A percentile compares a stretch with the other conserved stretches of the same genome.
Evolutionary conservation across 2,888 invertebrate species (phyloP).

Genomic region (Drosophila anomelani): DNA sequence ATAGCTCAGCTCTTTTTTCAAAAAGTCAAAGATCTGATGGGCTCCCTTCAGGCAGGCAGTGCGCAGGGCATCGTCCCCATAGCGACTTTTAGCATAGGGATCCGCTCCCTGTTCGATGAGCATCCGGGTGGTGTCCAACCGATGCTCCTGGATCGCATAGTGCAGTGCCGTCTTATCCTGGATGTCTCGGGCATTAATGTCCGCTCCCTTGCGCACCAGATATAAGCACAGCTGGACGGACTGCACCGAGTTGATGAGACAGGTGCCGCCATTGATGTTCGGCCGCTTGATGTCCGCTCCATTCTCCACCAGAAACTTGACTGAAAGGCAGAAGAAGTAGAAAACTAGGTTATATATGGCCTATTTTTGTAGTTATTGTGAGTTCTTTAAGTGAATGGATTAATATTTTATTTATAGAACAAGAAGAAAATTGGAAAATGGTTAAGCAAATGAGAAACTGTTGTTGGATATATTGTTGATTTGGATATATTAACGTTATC

Average conservation of each 20-base stretch:
- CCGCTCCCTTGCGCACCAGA: constrained; percentile 91
- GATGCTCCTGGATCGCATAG: constrained; percentile 95
- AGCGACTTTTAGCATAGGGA: constrained; percentile 90
- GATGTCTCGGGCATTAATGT: constrained; percentile 94
- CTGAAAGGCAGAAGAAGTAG: constrained; percentile 82
- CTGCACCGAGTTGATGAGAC: constrained; percentile 96
- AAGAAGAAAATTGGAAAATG: too few relatives aligned
- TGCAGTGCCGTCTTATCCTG: constrained; percentile 96
- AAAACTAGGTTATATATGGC: background rate
- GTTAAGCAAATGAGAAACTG: too few relatives aligned
- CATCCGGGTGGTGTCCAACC: constrained; percentile 92
- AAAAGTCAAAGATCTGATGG: constrained; percentile 89
- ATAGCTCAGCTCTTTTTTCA: constrained; percentile 88
- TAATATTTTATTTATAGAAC: too few relatives aligned
- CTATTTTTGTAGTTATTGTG: background rate
- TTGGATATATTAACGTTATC: too few relatives aligned
- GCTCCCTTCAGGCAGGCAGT: constrained; percentile 94
- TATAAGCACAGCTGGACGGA: constrained; percentile 92
- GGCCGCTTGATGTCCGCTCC: constrained; percentile 93
- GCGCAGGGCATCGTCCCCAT: constrained; percentile 95
- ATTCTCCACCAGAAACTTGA: constrained; percentile 90
- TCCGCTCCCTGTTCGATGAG: constrained; percentile 92
- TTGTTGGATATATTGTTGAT: too few relatives aligned
- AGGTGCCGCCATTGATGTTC: constrained; percentile 96
- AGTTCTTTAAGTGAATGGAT: too few relatives aligned